phyloP scores from a whole-genome alignment of 2,797 vertebrate species.

The Siniperca scherzeri region DNA sequence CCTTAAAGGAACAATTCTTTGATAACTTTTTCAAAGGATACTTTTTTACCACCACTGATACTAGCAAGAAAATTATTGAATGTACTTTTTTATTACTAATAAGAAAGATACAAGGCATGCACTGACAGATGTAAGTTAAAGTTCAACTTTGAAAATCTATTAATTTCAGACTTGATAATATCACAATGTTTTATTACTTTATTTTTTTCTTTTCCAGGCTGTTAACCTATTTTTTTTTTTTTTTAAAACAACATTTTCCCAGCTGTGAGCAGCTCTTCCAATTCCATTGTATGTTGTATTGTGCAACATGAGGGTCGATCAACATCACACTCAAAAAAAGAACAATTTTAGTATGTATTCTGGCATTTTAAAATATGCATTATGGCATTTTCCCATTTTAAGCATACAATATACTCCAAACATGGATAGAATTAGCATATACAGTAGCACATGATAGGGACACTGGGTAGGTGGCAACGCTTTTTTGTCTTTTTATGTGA shows the following conservation, averaged over 20 bases:
- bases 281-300: not conserved
- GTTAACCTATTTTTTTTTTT: not conserved
- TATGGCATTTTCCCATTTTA: constrained; percentile 37
- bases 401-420: not conserved
- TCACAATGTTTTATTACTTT: not conserved
- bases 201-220: not conserved
- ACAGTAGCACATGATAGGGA: constrained; percentile 19
- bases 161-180: not conserved
- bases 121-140: not conserved
- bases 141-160: not conserved
- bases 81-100: not conserved
- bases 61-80: not conserved
- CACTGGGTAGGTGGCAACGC: not conserved
- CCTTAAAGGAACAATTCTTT: not conserved
- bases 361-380: constrained; percentile 26
- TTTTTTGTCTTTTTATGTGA: constrained; percentile 27
- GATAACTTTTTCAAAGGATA: not conserved
- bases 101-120: rapidly evolving
- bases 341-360: not conserved
- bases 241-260: not conserved
- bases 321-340: not conserved
- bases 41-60: not conserved
- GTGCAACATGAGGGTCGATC: not conserved
- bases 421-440: constrained; percentile 16
- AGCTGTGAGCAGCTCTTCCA: not conserved